Conservation (phyloP, 2,888 invertebrate species). For the Aporophyla lueneburgensis region DNA sequence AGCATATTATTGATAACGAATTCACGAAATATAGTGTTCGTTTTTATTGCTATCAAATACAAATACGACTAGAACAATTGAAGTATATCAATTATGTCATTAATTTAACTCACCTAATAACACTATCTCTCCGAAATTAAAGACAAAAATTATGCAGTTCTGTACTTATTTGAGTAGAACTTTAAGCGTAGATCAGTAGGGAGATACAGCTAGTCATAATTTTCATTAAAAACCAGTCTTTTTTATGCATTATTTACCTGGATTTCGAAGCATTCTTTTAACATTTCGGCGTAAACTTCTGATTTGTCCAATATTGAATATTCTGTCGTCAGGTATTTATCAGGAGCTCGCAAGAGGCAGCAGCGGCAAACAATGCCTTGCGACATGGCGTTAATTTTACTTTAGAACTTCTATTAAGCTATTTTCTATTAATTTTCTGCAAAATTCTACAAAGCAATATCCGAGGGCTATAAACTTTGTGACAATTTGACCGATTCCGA, state of each 20-base stretch:
- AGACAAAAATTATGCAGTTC: neutral
- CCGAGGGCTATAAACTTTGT: conserved; percentile 26
- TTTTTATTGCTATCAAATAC: neutral
- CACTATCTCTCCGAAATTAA: neutral
- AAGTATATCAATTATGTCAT: conserved; percentile 13
- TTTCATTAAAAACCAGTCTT: neutral
- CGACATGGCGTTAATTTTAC: conserved; percentile 69
- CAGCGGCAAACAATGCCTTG: conserved; percentile 77
- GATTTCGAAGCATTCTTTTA: conserved; percentile 87
- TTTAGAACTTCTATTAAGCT: neutral
- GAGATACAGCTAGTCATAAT: neutral
- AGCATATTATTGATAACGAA: neutral
- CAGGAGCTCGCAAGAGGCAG: conserved; percentile 82
- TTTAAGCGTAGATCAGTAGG: neutral
- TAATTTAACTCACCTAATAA: neutral
- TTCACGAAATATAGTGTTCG: too few species aligned
- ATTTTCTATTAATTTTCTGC: conserved; percentile 4
- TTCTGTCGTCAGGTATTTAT: conserved; percentile 78
- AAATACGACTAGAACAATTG: neutral
- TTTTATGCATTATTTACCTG: conserved; percentile 74
- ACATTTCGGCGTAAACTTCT: conserved; percentile 84
- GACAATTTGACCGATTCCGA: conserved; percentile 24
- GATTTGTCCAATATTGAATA: conserved; percentile 78
- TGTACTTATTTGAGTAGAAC: neutral
- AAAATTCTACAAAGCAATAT: conserved; percentile 7